These are phyloP conservation scores for Lutraria lutraria DNA, from an alignment of 2,888 invertebrate species.

Conservation along the genomic window DNA sequence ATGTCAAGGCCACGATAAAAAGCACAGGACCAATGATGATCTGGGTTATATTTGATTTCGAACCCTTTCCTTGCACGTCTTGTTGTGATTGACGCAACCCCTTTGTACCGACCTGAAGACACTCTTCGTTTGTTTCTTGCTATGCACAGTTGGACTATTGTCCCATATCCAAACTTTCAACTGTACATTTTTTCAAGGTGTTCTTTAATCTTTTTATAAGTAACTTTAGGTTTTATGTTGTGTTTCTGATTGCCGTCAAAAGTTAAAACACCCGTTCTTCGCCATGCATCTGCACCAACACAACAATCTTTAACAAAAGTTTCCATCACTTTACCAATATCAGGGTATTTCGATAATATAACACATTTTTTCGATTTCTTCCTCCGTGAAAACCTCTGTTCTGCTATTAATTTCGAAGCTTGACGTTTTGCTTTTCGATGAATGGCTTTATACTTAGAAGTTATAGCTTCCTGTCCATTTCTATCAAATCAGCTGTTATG, in stretches of 20 bases:
- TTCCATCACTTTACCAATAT: constrained; percentile 44
- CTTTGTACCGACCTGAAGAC: constrained; percentile 44
- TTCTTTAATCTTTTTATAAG: constrained; percentile 37
- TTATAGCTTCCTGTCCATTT: too few species aligned
- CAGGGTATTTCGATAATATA: constrained; percentile 36
- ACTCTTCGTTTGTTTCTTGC: constrained; percentile 36
- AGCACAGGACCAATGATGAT: constrained; percentile 43
- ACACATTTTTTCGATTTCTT: constrained; percentile 28
- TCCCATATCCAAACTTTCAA: constrained; percentile 42
- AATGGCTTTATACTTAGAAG: too few species aligned
- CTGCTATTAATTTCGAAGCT: constrained; percentile 39
- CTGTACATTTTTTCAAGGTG: constrained; percentile 42
- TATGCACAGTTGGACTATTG: constrained; percentile 42
- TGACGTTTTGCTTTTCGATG: constrained; percentile 33
- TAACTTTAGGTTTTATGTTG: constrained; percentile 40
- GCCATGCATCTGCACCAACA: constrained; percentile 47
- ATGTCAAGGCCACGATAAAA: constrained; percentile 43
- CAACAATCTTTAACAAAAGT: constrained; percentile 42
- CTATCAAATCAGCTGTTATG: too few species aligned
- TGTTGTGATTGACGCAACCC: constrained; percentile 39
- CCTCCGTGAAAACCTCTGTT: constrained; percentile 37
- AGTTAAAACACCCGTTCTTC: constrained; percentile 44
- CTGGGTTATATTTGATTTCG: constrained; percentile 44
- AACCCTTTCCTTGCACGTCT: constrained; percentile 40
- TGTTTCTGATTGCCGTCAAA: constrained; percentile 45